Evolutionary conservation across 2,888 invertebrate genomes (phyloP).

Genomic region (Lasioglossum marginatum): DNA sequence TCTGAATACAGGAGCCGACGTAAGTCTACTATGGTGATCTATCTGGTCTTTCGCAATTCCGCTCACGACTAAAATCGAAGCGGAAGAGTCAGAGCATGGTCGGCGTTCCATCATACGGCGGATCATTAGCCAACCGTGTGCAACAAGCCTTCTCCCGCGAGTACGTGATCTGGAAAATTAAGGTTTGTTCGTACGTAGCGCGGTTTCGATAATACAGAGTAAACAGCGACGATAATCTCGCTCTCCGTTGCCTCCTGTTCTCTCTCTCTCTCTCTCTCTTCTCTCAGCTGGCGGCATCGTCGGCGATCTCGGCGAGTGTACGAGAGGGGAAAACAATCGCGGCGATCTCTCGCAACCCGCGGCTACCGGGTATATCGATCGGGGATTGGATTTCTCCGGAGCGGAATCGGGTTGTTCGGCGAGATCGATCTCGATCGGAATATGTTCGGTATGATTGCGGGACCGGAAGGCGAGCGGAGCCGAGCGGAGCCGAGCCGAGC

Average conservation of each 20-base stretch:
- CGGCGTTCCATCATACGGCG: conserved; percentile 13
- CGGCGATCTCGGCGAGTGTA: neutral
- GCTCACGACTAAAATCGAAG: conserved; percentile 16
- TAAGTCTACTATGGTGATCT: neutral
- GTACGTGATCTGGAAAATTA: conserved; percentile 28
- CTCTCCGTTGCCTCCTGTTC: neutral
- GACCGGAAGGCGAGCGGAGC: conserved; percentile 52
- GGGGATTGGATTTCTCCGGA: conserved; percentile 57
- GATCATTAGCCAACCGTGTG: conserved; percentile 17
- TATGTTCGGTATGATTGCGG: conserved; percentile 69
- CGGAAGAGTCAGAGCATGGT: conserved; percentile 10
- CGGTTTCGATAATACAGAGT: conserved; percentile 33
- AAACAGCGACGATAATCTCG: conserved; percentile 41
- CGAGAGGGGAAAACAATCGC: conserved; percentile 43
- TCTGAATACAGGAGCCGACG: neutral
- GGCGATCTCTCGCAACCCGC: conserved; percentile 36
- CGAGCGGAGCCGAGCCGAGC: conserved; percentile 10
- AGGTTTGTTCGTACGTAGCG: conserved; percentile 30
- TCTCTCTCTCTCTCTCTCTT: neutral
- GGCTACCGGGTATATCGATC: conserved; percentile 53
- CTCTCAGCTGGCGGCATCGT: neutral
- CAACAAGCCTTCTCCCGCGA: conserved; percentile 19
- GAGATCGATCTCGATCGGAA: conserved; percentile 58
- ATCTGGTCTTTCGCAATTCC: conserved; percentile 8
- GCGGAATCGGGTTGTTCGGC: conserved; percentile 51